Base-by-base conservation (phyloP, 2,888 invertebrate genomes). In the Orthonychiurus folsomi region DNA sequence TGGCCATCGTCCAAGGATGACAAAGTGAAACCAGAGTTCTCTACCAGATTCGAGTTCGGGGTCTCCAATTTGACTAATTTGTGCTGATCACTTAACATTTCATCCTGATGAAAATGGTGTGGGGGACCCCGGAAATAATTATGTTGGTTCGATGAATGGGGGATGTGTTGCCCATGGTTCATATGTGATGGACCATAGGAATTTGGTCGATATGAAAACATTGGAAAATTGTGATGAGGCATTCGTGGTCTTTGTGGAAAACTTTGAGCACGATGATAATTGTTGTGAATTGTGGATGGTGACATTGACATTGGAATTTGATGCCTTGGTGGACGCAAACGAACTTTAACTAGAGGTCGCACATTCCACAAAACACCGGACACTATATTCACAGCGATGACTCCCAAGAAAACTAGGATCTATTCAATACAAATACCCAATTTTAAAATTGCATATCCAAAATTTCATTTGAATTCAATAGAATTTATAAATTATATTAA, bases 1-100 rank as follows among this genome's bases (percentile, higher is more conserved):
- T 67, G 64, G 50, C 63, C 60, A 62, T 59, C 64, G 26, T 63
- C 63, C 2, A 55, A 12, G 5, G 37, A 12, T 27, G 50, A 56
- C 37, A 26, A 63, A 54, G 47, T 63, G 57, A 12, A 63, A 61
- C 52, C 61, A 61, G 18, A 63, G 62, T 47, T 61, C 27, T 59
- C 59, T n/a, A 59, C 48, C 2, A 59, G 18, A 50, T 56, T 56
- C 2, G 37, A 56, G 20, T 20, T 28, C 20, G 56, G 56, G 23
- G 18, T 27, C 23, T 56, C 9, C 9, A 56, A 56, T 21, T 56
- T 56, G 12, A 27, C 5, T 18, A 28, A 56, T 56, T 56, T 27
- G 23, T 25, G 37, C 3, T 25, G 56, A 5, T 56, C 56, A 12
- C 23, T 3, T 9, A n/a, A 15, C 23, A 48, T 59, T 50, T 28